phyloP scores from a whole-genome alignment of 2,797 vertebrate species.

The Pantherophis vulpinus region DNA sequence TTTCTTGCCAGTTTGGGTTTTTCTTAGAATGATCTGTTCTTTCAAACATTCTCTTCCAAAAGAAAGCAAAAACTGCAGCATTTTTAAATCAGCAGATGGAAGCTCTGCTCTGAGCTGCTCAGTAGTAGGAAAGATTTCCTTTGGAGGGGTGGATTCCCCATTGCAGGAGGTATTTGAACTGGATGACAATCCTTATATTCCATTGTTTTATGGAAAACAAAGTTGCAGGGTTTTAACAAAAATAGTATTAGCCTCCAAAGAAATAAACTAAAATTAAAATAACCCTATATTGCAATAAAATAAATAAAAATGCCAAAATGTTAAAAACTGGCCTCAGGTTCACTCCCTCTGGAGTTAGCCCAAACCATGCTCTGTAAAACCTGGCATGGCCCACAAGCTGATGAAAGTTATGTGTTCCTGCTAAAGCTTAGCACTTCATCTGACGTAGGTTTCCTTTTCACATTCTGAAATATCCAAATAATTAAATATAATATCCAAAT shows the following conservation, averaged over 20 bases:
- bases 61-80: not conserved
- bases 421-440: not conserved
- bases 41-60: not conserved
- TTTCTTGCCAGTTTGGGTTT: not conserved
- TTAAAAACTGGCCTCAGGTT: not conserved
- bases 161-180: not conserved
- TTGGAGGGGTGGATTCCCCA: not conserved
- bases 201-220: not conserved
- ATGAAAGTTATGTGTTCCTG: not conserved
- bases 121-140: not conserved
- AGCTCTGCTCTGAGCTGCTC: not conserved
- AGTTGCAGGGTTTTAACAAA: not conserved
- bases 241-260: not conserved
- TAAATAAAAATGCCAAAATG: not conserved
- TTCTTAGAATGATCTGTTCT: not conserved
- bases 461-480: not conserved
- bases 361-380: not conserved
- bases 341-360: not conserved
- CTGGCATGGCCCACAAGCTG: not conserved
- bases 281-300: not conserved
- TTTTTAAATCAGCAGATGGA: not conserved
- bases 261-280: not conserved
- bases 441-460: not conserved
- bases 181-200: not conserved
- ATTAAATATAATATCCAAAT: not conserved